Evolutionary conservation across 1,140 invertebrate genomes (phyloP).

Genomic region (Drosophila prosaltans): DNA sequence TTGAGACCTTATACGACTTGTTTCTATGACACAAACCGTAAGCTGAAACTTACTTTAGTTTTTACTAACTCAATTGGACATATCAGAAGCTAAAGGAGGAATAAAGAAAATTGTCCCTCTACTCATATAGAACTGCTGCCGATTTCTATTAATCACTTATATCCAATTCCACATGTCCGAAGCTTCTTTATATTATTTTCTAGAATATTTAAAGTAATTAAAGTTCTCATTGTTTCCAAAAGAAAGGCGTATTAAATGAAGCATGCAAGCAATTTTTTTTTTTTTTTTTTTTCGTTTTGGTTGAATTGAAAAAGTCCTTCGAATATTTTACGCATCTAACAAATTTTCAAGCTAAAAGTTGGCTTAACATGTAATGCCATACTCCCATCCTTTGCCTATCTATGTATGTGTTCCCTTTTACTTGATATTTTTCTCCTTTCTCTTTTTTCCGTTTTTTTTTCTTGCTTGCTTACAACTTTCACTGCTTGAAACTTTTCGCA

Average conservation of each 20-base stretch:
- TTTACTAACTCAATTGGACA: too few relatives aligned
- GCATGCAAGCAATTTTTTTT: slow-evolving; percentile 26
- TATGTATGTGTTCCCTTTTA: slow-evolving; percentile 14
- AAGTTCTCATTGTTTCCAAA: background rate
- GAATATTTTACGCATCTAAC: slow-evolving; percentile 30
- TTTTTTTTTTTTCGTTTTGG: background rate
- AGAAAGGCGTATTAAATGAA: slow-evolving; percentile 21
- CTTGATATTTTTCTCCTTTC: slow-evolving; percentile 24
- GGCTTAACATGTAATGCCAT: slow-evolving; percentile 53
- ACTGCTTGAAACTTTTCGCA: slow-evolving; percentile 70
- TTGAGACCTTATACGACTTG: background rate
- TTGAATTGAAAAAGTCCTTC: slow-evolving; percentile 44
- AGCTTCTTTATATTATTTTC: background rate
- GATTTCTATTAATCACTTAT: too few relatives aligned
- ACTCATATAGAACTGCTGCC: too few relatives aligned
- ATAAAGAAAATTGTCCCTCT: too few relatives aligned
- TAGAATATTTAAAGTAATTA: slow-evolving; percentile 2
- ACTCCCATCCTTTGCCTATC: slow-evolving; percentile 19
- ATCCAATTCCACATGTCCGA: too few relatives aligned
- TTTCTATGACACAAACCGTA: too few relatives aligned
- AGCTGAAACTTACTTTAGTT: too few relatives aligned
- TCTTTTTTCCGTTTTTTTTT: slow-evolving; percentile 27
- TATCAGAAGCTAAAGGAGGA: too few relatives aligned
- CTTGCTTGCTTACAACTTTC: slow-evolving; percentile 56
- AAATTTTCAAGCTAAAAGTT: slow-evolving; percentile 47